A percentile compares a stretch with the other conserved stretches of the same genome.
phyloP scores from a whole-genome alignment of 2,113 vertebrate species.

The Pterocles orientalis region DNA sequence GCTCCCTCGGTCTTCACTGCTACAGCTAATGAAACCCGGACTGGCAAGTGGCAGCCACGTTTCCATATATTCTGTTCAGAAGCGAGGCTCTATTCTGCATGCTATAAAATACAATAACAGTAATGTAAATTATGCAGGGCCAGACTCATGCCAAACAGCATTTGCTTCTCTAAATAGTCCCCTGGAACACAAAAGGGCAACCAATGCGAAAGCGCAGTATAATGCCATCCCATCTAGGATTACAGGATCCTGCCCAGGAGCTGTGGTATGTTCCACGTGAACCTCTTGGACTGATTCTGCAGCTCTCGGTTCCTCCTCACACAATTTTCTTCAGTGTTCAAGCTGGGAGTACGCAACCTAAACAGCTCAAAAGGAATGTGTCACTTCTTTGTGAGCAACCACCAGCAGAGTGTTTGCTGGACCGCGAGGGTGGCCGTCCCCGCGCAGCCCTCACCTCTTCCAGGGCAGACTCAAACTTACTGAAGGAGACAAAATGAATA shows the following conservation, averaged over 20 bases:
- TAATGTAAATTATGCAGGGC: constrained; percentile 23
- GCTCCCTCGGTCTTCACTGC: not conserved
- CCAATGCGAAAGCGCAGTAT: not conserved
- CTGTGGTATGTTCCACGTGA: not conserved
- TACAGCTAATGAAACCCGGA: not conserved
- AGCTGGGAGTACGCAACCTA: not conserved
- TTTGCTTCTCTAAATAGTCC: constrained; percentile 47
- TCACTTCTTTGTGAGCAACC: constrained; percentile 13
- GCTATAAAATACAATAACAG: constrained; percentile 16
- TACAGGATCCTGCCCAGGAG: not conserved
- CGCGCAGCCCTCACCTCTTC: not conserved
- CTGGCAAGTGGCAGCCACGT: constrained; percentile 21
- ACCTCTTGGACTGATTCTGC: not conserved
- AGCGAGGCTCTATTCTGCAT: not conserved
- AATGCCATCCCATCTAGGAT: constrained; percentile 20
- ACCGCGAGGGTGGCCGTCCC: not conserved
- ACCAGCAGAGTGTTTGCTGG: constrained; percentile 9
- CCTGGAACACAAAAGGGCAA: constrained; percentile 12
- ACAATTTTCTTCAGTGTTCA: not conserved
- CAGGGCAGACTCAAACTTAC: not conserved
- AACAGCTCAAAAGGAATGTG: constrained; percentile 21
- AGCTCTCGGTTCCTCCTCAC: not conserved
- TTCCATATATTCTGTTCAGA: constrained; percentile 11
- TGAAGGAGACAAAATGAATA: not conserved
- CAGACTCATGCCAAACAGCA: constrained; percentile 7